Base-by-base conservation (phyloP, 2,888 invertebrate genomes). In the Drosophila borealis region DNA sequence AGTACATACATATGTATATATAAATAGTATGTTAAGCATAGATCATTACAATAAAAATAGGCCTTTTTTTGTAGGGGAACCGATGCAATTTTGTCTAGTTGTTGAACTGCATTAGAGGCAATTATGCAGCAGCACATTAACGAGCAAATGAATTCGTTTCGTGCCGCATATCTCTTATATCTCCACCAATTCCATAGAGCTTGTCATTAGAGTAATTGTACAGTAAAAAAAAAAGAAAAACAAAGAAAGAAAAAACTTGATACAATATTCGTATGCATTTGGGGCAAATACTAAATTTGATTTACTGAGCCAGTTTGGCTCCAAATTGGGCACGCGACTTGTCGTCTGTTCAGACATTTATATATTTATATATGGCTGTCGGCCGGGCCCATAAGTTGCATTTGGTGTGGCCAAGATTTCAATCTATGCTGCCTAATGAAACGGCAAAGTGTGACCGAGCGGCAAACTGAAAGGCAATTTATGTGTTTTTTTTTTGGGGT, bases 71-170 rank as follows among this genome's bases (percentile, higher is more conserved):
- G 13, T 25, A 10, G 50, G 36, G 29, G 36, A 13, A 3, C 17
- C 13, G 45, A 14, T 76, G 81, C 80, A 70, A 51, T 63, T 59
- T 62, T 71, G 67, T 51, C 60, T 88, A 88, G 89, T 89, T 83
- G 80, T 49, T 55, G 51, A 79, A 82, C 60, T 83, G 89, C 89
- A 83, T 89, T 88, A 63, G 49, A 39, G 79, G 70, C 88, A 78
- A 88, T 83, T 89, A 83, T 89, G 82, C 70, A 70, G 64, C 67
- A 50, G 13, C 29, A 37, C 42, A 78, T 77, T 55, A 59, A 21
- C 50, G 17, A 49, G 21, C 21, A 61, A 74, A 67, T 80, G 76
- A 75, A 79, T 51, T 50, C 50, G 41, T 64, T 56, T 57, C 70
- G 80, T 80, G 76, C 10, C 21, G 60, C 50, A 33, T 75, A 75